These are phyloP conservation scores for Poecile atricapillus DNA, from an alignment of 2,113 vertebrate species.

Conservation along the genomic window DNA sequence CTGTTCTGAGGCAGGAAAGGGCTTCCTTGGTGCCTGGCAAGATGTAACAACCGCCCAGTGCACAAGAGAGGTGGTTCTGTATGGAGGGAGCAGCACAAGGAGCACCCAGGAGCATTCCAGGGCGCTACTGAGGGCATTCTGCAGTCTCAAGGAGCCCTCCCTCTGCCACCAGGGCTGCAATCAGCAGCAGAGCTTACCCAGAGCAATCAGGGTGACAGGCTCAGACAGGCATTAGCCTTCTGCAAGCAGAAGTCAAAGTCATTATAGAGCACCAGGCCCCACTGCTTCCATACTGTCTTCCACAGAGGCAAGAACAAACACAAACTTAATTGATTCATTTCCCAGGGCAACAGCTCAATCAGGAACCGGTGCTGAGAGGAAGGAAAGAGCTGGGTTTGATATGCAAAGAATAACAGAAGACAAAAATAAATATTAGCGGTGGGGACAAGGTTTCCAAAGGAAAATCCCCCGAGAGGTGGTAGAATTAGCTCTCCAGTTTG, in stretches of 20 bases:
- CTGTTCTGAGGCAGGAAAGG: background rate
- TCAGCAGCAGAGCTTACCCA: background rate
- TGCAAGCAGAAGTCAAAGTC: background rate
- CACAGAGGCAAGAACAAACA: background rate
- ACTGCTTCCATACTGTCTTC: background rate
- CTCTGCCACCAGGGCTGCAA: background rate
- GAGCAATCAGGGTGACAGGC: background rate
- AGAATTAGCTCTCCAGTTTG: background rate
- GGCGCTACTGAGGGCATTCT: background rate
- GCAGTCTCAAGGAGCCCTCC: background rate
- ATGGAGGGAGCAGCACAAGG: background rate
- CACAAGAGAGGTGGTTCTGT: background rate
- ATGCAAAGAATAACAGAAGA: background rate
- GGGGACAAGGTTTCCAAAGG: background rate
- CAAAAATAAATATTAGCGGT: background rate
- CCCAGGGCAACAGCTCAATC: background rate
- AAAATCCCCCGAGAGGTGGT: background rate
- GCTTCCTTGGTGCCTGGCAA: background rate
- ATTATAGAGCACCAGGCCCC: background rate
- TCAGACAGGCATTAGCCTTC: background rate
- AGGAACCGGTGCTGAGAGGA: background rate
- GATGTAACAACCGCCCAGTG: background rate
- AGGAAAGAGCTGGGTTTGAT: background rate
- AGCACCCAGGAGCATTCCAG: background rate
- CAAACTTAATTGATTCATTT: background rate